These are phyloP conservation scores for Tiliacea citrago DNA, from an alignment of 2,888 invertebrate genomes.

Conservation along the genomic window DNA sequence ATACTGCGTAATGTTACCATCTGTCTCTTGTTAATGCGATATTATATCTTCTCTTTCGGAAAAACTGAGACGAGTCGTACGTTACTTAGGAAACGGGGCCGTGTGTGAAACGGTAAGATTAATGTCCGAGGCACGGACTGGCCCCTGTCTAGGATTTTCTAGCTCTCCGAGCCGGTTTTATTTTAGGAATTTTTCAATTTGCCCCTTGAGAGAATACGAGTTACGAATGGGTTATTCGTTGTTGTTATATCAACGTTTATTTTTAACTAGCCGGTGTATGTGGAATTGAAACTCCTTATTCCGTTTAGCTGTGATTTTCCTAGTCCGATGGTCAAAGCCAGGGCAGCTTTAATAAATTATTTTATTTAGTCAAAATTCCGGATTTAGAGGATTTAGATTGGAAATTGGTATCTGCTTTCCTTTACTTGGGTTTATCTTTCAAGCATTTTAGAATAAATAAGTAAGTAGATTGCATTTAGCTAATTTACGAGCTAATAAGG, in stretches of 20 bases:
- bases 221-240: conserved; percentile 74
- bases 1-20: conserved; percentile 85
- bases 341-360: conserved; percentile 46
- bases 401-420: conserved; percentile 35
- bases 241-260: conserved; percentile 60
- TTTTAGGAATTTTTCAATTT: conserved; percentile 82
- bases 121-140: conserved; percentile 67
- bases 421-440: conserved; percentile 21
- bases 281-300: conserved; percentile 22
- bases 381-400: conserved; percentile 36
- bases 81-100: conserved; percentile 70
- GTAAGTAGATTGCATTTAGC: conserved; percentile 4
- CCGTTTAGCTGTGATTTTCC: conserved; percentile 22
- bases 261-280: conserved; percentile 35
- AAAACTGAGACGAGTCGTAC: conserved; percentile 71
- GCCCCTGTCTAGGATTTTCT: conserved; percentile 72
- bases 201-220: conserved; percentile 77
- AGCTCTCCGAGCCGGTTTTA: conserved; percentile 70
- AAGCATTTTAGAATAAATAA: conserved; percentile 13
- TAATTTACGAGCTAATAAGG: not conserved
- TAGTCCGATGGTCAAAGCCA: conserved; percentile 35
- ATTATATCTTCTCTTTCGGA: conserved; percentile 77
- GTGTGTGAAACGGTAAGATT: conserved; percentile 72
- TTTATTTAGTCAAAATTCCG: conserved; percentile 43
- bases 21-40: conserved; percentile 82